Evolutionary conservation across 2,888 invertebrate species (phyloP).

Genomic region (Limnephilus marmoratus): DNA sequence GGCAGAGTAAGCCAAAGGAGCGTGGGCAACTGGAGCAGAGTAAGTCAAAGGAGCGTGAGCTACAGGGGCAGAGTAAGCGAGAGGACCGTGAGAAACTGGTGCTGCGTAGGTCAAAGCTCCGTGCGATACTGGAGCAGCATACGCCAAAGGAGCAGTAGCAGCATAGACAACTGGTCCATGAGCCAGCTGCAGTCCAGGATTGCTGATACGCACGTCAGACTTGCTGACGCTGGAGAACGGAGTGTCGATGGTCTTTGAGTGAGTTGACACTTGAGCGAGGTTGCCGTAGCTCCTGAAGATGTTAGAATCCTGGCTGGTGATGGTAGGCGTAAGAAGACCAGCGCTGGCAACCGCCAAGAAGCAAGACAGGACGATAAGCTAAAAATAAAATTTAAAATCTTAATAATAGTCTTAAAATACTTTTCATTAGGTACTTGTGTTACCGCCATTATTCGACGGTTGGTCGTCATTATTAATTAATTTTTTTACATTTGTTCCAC

Average conservation of each 20-base stretch:
- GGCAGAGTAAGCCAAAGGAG: conserved; percentile 65
- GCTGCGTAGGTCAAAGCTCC: conserved; percentile 71
- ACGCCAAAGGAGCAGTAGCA: conserved; percentile 74
- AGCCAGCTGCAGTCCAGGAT: conserved; percentile 77
- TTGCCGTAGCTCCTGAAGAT: conserved; percentile 75
- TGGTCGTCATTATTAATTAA: no score
- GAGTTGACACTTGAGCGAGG: conserved; percentile 78
- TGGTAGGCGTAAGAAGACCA: conserved; percentile 67
- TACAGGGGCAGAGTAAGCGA: conserved; percentile 77
- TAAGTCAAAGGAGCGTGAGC: conserved; percentile 69
- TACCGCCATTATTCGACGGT: no score
- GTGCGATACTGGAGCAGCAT: conserved; percentile 76
- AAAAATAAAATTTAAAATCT: conserved; percentile 52
- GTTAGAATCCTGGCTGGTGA: conserved; percentile 73
- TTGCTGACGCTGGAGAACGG: conserved; percentile 85
- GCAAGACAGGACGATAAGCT: conserved; percentile 67
- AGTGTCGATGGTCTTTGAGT: conserved; percentile 84
- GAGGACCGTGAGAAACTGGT: conserved; percentile 73
- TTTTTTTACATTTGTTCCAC: no score
- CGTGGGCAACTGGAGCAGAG: conserved; percentile 70
- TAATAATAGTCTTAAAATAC: background rate
- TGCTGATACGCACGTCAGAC: conserved; percentile 83
- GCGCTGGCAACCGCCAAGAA: conserved; percentile 67
- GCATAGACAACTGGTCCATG: conserved; percentile 72
- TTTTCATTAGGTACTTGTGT: background rate